Conservation (phyloP, 2,113 vertebrate genomes). For the Epinephelus lanceolatus region DNA sequence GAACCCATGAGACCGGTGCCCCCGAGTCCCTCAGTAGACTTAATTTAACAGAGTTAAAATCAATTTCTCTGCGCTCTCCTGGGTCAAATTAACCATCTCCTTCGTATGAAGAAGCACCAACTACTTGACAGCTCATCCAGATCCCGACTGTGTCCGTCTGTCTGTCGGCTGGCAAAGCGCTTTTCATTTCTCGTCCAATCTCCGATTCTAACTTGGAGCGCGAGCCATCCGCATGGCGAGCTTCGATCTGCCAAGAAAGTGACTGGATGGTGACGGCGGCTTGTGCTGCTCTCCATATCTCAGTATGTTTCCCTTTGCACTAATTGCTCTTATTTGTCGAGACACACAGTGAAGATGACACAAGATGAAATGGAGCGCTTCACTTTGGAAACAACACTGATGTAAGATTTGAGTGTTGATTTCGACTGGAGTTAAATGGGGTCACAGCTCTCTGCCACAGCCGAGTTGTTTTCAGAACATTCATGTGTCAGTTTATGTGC, state of each 20-base stretch:
- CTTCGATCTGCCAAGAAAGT: conserved; percentile 55
- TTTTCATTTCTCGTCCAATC: conserved; percentile 56
- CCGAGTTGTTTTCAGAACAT: conserved; percentile 36
- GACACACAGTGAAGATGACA: conserved; percentile 45
- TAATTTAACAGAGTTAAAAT: conserved; percentile 81
- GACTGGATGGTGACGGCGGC: conserved; percentile 29
- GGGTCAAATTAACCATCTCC: conserved; percentile 74
- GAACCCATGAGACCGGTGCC: conserved; percentile 67
- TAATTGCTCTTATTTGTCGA: conserved; percentile 68
- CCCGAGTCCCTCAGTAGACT: conserved; percentile 70
- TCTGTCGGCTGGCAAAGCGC: conserved; percentile 54
- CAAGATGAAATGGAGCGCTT: conserved; percentile 28
- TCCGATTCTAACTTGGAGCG: conserved; percentile 50
- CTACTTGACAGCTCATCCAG: conserved; percentile 67
- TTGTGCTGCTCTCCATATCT: conserved; percentile 25
- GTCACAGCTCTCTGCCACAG: conserved; percentile 40
- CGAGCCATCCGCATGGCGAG: conserved; percentile 39
- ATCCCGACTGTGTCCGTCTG: conserved; percentile 60
- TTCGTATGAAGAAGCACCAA: conserved; percentile 63
- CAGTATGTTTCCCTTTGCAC: conserved; percentile 52
- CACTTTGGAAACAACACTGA: conserved; percentile 41
- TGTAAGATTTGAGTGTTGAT: conserved; percentile 35
- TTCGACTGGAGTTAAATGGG: conserved; percentile 19
- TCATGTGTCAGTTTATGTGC: conserved; percentile 39
- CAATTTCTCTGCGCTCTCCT: conserved; percentile 71